A percentile compares a stretch with the other conserved stretches of the same genome.
Evolutionary conservation across 2,797 vertebrate genomes (phyloP).

Genomic region (Harpagifer antarcticus): DNA sequence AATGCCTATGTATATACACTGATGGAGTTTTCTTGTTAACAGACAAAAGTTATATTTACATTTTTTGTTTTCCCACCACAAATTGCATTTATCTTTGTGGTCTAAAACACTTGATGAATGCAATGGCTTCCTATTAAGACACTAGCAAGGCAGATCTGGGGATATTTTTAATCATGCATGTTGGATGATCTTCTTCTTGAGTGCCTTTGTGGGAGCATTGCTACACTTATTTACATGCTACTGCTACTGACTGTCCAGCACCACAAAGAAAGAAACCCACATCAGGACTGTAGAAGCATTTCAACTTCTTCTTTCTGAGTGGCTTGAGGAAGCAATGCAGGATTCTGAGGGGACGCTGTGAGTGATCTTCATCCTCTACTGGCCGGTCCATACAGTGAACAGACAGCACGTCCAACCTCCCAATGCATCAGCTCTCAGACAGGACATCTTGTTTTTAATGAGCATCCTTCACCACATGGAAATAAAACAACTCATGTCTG

Average conservation of each 20-base stretch:
- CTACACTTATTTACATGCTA: neutral
- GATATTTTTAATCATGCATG: too few relatives aligned
- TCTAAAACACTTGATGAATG: too few relatives aligned
- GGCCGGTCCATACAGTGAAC: constrained; percentile 9
- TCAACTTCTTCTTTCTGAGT: constrained; percentile 18
- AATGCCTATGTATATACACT: too few relatives aligned
- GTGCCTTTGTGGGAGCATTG: neutral
- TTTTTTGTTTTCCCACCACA: too few relatives aligned
- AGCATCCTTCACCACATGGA: constrained; percentile 50
- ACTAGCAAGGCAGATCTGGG: too few relatives aligned
- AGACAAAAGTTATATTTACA: too few relatives aligned
- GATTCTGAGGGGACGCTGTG: constrained; percentile 32
- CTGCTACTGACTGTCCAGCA: neutral
- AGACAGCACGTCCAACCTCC: constrained; percentile 33
- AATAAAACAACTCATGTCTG: constrained; percentile 43
- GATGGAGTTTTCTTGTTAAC: too few relatives aligned
- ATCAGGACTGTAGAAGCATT: neutral
- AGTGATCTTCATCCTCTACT: constrained; percentile 49
- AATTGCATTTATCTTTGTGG: too few relatives aligned
- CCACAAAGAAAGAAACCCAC: neutral
- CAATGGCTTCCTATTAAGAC: too few relatives aligned
- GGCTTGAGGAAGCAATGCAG: constrained; percentile 27
- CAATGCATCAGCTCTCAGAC: constrained; percentile 41
- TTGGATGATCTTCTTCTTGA: neutral
- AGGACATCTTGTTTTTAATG: constrained; percentile 57